Evolutionary conservation across 1,140 invertebrate species (phyloP).

Genomic region (Brachionus manjavacas): DNA sequence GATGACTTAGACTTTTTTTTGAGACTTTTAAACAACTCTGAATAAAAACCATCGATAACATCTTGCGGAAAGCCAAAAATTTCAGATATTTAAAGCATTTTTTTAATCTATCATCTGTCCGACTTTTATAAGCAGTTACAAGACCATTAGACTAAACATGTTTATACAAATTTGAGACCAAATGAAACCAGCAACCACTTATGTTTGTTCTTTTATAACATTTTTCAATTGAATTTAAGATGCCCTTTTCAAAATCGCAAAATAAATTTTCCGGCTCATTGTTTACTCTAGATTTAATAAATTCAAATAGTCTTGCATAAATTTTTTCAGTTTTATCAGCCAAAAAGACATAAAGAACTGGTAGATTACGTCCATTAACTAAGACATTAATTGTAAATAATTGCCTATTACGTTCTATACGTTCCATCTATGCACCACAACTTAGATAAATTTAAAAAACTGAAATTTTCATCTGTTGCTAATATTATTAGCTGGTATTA

Average conservation of each 20-base stretch:
- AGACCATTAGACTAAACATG: neutral
- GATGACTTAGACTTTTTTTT: too few relatives aligned
- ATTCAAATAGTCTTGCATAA: neutral
- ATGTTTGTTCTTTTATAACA: neutral
- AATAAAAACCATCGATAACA: neutral
- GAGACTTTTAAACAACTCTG: too few relatives aligned
- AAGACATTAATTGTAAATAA: slow-evolving; percentile 11
- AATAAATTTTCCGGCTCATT: neutral
- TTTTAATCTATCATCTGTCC: neutral
- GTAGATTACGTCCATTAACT: neutral
- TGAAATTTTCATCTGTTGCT: slow-evolving; percentile 7
- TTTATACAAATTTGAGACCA: neutral
- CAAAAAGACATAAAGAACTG: slow-evolving; percentile 4
- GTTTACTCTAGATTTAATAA: neutral
- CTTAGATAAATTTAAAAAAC: neutral
- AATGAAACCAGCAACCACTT: neutral
- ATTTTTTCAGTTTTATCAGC: neutral
- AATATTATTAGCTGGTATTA: neutral
- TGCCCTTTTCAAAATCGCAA: neutral
- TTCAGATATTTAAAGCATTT: neutral
- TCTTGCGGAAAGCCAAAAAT: neutral
- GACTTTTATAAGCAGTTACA: neutral
- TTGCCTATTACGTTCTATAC: neutral
- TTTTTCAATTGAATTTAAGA: neutral
- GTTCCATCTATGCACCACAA: slow-evolving; percentile 11